Evolutionary conservation across 2,888 invertebrate genomes (phyloP).

Genomic region (Thereva nobilitata): DNA sequence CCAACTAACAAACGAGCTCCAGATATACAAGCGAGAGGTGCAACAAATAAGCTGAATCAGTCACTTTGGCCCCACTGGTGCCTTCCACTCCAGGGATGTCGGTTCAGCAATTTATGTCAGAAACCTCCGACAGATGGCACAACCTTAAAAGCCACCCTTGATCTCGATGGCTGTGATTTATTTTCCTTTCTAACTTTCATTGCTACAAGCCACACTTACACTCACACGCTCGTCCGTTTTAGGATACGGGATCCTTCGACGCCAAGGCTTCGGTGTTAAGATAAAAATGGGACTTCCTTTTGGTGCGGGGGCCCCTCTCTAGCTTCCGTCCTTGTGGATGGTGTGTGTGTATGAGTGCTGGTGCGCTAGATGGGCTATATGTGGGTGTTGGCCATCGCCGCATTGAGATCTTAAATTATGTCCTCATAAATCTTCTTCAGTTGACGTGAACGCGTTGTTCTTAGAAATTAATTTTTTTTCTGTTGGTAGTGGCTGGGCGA

Average conservation of each 20-base stretch:
- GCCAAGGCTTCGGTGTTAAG: constrained; percentile 8
- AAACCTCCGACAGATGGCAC: constrained; percentile 40
- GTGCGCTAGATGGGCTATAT: background rate
- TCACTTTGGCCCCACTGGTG: constrained; percentile 18
- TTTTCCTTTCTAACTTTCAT: constrained; percentile 37
- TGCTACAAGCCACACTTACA: constrained; percentile 20
- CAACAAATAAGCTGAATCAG: constrained; percentile 35
- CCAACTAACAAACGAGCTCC: background rate
- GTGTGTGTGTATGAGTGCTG: background rate
- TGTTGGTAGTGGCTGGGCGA: constrained; percentile 17
- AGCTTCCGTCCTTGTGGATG: too few species aligned
- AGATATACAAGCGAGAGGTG: constrained; percentile 19
- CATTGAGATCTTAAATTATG: constrained; percentile 44
- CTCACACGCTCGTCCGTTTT: background rate
- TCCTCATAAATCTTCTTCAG: constrained; percentile 45
- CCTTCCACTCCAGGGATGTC: constrained; percentile 11
- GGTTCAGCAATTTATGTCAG: constrained; percentile 38
- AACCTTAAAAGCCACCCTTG: constrained; percentile 41
- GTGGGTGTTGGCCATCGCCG: constrained; percentile 18
- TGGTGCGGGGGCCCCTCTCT: too few species aligned
- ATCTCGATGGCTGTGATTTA: constrained; percentile 39
- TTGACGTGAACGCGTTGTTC: constrained; percentile 43
- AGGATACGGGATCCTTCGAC: background rate
- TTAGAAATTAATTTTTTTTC: constrained; percentile 40
- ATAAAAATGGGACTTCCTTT: constrained; percentile 25